Evolutionary conservation across 1,140 invertebrate genomes (phyloP), one percentile per base, ranked within the genome.

Genomic region (Centruroides sculpturatus): DNA sequence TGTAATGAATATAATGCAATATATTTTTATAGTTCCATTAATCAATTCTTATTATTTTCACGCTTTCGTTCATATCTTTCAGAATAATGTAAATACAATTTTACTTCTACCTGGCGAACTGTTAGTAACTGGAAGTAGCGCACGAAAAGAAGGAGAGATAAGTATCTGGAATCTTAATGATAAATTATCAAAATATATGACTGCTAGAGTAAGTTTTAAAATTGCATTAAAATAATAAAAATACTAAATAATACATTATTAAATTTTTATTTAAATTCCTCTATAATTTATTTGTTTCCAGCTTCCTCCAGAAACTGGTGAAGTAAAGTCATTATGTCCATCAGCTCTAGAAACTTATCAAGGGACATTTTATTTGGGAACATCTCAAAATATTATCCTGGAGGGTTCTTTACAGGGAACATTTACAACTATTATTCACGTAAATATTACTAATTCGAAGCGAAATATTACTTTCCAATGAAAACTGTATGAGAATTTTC

Each of bases 341-440:
- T 59, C 60, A 51, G 57, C 63, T 56, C 85, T 86, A 2, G 86
- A 85, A 3, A 79, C 86, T 63, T 87, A 89, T 67, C 89, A 93
- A 69, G 87, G 89, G 1, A 89, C 90, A 70, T 84, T 94, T 57
- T 94, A 90, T 70, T 86, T 96, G 7, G 92, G 92, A 12, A 96
- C 92, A 7, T 92, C 87, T 0, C 83, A 84, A 60, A 98, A 98
- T 72, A 87, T 89, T 68, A 91, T 98, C 54, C 76, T 96, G 62
- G 88, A 93, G 72, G 92, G 92, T n/a, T 92, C 89, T 1, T 71
- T 93, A 41, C 87, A 92, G 67, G 78, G 90, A 64, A 79, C 89
- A 70, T 92, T 95, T 70, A 89, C 88, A 47, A 69, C 74, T 51
- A 64, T 76, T 49, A 72, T 77, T 67, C 89, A 92, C 77, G 84